Evolutionary conservation across 2,888 invertebrate genomes (phyloP).

Genomic region (Alitta virens): DNA sequence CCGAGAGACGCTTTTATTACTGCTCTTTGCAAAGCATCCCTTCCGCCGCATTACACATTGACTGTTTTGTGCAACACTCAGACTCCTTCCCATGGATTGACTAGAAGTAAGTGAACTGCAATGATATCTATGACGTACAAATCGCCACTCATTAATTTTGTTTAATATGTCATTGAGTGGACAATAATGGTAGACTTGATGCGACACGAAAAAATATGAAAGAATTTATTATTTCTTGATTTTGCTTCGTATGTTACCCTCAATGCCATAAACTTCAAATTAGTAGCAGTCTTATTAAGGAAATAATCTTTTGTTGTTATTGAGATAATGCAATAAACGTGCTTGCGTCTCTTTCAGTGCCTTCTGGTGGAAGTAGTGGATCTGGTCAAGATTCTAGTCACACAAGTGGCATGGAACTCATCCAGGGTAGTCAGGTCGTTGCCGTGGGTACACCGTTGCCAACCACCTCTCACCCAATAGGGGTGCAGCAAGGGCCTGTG

Average conservation of each 20-base stretch:
- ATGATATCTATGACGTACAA: too few species aligned
- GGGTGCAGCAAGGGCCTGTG: constrained; percentile 82
- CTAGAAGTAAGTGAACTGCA: neutral
- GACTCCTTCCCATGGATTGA: neutral
- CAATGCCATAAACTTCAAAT: too few species aligned
- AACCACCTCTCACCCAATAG: constrained; percentile 63
- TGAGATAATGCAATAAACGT: too few species aligned
- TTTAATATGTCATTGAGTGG: too few species aligned
- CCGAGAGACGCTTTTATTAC: constrained; percentile 93
- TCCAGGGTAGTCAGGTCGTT: constrained; percentile 82
- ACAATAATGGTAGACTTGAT: too few species aligned
- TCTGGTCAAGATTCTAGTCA: neutral
- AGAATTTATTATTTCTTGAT: too few species aligned
- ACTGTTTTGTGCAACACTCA: constrained; percentile 68
- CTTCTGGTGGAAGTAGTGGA: neutral
- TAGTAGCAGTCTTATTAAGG: too few species aligned
- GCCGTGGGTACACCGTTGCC: constrained; percentile 95
- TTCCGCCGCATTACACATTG: constrained; percentile 92
- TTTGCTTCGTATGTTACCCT: too few species aligned
- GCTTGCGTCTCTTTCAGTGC: too few species aligned
- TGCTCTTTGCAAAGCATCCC: constrained; percentile 91
- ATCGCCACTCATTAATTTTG: too few species aligned
- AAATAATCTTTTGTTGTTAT: too few species aligned
- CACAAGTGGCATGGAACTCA: constrained; percentile 31
- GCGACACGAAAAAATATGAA: too few species aligned